phyloP scores from a whole-genome alignment of 1,140 invertebrate species.

The Atopsyche davidsoni region DNA sequence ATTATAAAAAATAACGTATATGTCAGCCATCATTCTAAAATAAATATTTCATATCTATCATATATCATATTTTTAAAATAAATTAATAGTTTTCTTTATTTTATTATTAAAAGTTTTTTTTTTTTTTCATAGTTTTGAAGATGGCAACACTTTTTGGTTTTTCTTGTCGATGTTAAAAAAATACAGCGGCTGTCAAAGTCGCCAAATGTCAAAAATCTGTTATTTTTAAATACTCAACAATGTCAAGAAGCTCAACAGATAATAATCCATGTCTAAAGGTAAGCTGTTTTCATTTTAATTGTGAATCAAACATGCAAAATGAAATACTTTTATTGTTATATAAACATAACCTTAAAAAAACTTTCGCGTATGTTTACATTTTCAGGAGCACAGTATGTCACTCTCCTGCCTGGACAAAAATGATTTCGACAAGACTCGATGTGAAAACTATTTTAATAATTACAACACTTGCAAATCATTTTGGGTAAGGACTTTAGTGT shows the following conservation, averaged over 20 bases:
- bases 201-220: neutral
- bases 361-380: constrained; percentile 9
- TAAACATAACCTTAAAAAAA: constrained; percentile 7
- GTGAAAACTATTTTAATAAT: constrained; percentile 56
- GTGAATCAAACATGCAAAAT: neutral
- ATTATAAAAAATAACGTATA: too few relatives aligned
- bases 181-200: neutral
- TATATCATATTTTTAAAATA: too few relatives aligned
- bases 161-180: neutral
- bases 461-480: constrained; percentile 60
- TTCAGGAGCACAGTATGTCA: constrained; percentile 54
- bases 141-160: too few relatives aligned
- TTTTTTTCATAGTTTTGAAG: too few relatives aligned
- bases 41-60: too few relatives aligned
- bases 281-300: neutral
- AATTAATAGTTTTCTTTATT: too few relatives aligned
- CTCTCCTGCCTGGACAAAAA: constrained; percentile 55
- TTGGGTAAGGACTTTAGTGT: constrained; percentile 53
- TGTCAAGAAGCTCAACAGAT: neutral
- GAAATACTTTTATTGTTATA: neutral
- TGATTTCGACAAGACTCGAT: constrained; percentile 54
- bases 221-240: neutral
- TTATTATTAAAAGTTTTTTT: too few relatives aligned
- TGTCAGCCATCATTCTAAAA: too few relatives aligned
- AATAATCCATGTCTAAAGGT: constrained; percentile 16